Conservation (phyloP, 2,797 vertebrate species). For the Chelon auratus region DNA sequence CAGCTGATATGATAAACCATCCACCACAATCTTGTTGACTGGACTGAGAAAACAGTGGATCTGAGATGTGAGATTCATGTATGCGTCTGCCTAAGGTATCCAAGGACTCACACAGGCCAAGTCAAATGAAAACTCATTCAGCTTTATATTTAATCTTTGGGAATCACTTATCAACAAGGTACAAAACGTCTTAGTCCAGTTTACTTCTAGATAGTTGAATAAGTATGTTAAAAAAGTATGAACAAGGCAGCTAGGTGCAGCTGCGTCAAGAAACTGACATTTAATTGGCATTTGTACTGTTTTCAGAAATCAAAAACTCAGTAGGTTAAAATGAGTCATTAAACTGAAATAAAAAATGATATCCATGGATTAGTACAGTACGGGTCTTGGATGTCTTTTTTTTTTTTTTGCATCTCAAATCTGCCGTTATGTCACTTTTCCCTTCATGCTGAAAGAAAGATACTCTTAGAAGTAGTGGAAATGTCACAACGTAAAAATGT, state of each 20-base stretch:
- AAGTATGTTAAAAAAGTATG: not conserved
- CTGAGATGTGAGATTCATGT: not conserved
- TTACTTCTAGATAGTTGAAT: no score
- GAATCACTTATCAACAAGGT: not conserved
- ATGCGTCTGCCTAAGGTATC: conserved; percentile 2
- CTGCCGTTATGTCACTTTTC: not conserved
- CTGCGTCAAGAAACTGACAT: not conserved
- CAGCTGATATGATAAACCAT: not conserved
- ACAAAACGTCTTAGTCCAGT: not conserved
- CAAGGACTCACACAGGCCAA: not conserved
- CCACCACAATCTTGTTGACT: not conserved
- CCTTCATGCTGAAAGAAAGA: not conserved
- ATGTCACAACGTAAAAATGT: not conserved
- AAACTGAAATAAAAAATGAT: not conserved
- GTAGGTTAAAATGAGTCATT: not conserved
- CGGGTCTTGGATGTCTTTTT: not conserved
- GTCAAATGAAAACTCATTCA: not conserved
- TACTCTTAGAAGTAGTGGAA: not conserved
- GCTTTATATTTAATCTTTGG: not conserved
- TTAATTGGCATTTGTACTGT: not conserved
- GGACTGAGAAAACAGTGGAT: not conserved
- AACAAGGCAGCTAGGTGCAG: not conserved
- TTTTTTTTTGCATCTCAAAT: conserved; percentile 6
- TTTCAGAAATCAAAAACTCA: not conserved
- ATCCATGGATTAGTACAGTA: not conserved